Evolutionary conservation across 2,797 vertebrate species (phyloP), one percentile per base, ranked within the genome.

Genomic region (Phrynocephalus forsythii): DNA sequence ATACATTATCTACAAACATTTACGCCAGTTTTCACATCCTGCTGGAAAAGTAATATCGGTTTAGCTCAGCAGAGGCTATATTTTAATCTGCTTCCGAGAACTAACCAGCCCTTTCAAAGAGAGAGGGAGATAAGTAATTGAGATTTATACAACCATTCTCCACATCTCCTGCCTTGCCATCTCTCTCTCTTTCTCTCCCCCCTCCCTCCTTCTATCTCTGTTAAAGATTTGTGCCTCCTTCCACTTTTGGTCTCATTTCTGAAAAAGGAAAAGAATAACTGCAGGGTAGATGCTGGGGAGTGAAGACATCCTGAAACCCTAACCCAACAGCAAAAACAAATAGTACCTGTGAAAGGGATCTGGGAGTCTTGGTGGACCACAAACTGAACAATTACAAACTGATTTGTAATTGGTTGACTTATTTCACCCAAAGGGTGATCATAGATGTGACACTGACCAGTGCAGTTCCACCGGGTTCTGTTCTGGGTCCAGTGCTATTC

Each of bases 71-170:
- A 33, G 9, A 83, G 50, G 22, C 69, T 33, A 30, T 68, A 83
- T 38, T 73, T 83, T 83, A 52, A 67, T 6, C 0, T 6, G 80
- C 81, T 10, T 83, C 87, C 88, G 89, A 85, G 81, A 85, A 86
- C 0, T 38, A 90, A 84, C 50, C 67, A 88, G 73, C 52, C 83
- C 71, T 38, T 60, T 52, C 9, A 80, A 0, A 9, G 11, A 20
- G 50, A 67, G 18, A 20, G 50, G 63, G 18, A n/a, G 82, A 67
- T 56, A 18, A 82, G 6, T 0, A 79, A 77, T 15, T 38, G 0
- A 38, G 82, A 60, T 73, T 72, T 1, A 81, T 2, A 38, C 30
- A 77, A 33, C 69, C 1, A 6, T 50, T 0, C 60, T 81, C 67
- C 22, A 28, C 50, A 71, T 3, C 52, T 66, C 26, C 0, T 0